Percentiles rank a stretch among this genome's conserved stretches.
phyloP scores from a whole-genome alignment of 2,797 vertebrate genomes.

The Chaunax sp. region DNA sequence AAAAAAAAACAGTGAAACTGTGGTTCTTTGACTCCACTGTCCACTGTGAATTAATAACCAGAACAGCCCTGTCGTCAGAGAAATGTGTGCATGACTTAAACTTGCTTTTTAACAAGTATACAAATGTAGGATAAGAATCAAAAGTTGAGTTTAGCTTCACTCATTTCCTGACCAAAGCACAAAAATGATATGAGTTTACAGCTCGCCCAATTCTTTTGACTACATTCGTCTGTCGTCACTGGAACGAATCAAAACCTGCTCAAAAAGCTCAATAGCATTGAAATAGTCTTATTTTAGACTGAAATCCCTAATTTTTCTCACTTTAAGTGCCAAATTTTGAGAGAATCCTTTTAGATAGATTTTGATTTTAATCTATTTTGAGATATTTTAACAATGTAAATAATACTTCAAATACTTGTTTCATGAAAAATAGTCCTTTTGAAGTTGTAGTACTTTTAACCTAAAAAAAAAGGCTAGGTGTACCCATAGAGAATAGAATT shows the following conservation, averaged over 20 bases:
- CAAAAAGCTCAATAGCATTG: background rate
- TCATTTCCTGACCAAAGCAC: background rate
- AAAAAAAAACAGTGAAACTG: background rate
- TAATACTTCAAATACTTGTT: conserved; percentile 14
- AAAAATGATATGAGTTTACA: conserved; percentile 2
- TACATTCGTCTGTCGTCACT: background rate
- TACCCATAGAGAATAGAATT: conserved; percentile 12
- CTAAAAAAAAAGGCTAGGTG: background rate
- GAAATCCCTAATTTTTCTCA: background rate
- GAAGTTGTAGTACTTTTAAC: background rate
- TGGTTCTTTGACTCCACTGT: conserved; percentile 23
- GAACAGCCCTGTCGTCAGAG: conserved; percentile 11
- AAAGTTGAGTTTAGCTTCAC: background rate
- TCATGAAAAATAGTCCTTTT: conserved; percentile 2
- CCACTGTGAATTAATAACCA: conserved; percentile 1
- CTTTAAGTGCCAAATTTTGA: conserved; percentile 42
- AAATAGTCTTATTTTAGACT: background rate
- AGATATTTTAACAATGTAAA: conserved; percentile 30
- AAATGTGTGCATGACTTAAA: conserved; percentile 1
- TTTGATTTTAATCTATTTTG: conserved; percentile 14
- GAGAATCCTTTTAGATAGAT: conserved; percentile 30
- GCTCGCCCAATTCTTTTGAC: background rate
- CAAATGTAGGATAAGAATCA: background rate
- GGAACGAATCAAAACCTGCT: conserved; percentile 1
- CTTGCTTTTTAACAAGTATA: background rate